Conservation (phyloP, 2,888 invertebrate genomes). For the Macrosoma leucophasiata region DNA sequence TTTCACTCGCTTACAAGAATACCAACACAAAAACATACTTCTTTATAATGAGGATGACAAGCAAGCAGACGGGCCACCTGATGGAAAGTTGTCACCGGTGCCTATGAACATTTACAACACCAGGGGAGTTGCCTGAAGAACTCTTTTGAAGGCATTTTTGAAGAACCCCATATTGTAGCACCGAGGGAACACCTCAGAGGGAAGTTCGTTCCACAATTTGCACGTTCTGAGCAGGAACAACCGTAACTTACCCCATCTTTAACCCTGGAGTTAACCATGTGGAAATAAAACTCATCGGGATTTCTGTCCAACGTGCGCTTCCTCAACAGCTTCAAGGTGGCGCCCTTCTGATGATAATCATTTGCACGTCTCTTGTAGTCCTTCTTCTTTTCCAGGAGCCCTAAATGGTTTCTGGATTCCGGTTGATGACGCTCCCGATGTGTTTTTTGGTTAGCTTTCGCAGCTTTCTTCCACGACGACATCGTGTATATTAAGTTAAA, state of each 20-base stretch:
- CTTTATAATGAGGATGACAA: background rate
- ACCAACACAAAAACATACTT: background rate
- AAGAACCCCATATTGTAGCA: too few relatives aligned
- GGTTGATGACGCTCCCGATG: conserved; percentile 92
- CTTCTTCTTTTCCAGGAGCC: conserved; percentile 91
- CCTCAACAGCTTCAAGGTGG: conserved; percentile 86
- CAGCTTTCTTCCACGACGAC: conserved; percentile 94
- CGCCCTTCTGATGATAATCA: conserved; percentile 88
- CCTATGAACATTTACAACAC: too few relatives aligned
- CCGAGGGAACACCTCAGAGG: too few relatives aligned
- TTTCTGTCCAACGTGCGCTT: conserved; percentile 93
- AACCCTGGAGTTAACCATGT: conserved; percentile 93
- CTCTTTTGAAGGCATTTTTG: too few relatives aligned
- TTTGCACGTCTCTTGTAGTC: conserved; percentile 87
- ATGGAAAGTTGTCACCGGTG: too few relatives aligned
- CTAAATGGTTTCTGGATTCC: conserved; percentile 83
- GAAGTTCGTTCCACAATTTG: too few relatives aligned
- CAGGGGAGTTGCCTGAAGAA: too few relatives aligned
- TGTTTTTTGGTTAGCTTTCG: conserved; percentile 88
- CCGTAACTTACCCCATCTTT: conserved; percentile 73
- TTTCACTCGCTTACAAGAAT: background rate
- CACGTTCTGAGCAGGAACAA: too few relatives aligned
- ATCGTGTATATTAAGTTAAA: conserved; percentile 53
- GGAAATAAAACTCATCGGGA: conserved; percentile 99
- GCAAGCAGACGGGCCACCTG: too few relatives aligned